A percentile compares a stretch with the other conserved stretches of the same genome.
Evolutionary conservation across 1,140 invertebrate species (phyloP).

Genomic region (Drosophila nigrodunni): DNA sequence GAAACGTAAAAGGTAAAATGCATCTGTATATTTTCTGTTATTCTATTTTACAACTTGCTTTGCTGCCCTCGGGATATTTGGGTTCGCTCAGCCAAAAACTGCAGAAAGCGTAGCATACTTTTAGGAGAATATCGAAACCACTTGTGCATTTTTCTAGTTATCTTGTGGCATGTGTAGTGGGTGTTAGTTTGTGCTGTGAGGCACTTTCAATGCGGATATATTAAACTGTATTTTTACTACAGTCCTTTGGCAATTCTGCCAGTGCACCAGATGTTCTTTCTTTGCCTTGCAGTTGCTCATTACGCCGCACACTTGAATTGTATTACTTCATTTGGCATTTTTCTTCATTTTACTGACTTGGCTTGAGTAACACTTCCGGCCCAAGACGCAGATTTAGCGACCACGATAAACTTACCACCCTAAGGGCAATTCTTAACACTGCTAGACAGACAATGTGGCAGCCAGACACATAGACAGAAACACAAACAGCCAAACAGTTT

Average conservation of each 20-base stretch:
- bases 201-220: slow-evolving; percentile 80
- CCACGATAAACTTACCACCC: slow-evolving; percentile 69
- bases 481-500: not conserved
- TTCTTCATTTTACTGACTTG: slow-evolving; percentile 16
- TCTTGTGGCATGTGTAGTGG: slow-evolving; percentile 34
- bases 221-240: slow-evolving; percentile 81
- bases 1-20: no score
- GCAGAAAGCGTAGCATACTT: slow-evolving; percentile 64
- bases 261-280: slow-evolving; percentile 15
- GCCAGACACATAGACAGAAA: not conserved
- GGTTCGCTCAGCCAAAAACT: slow-evolving; percentile 46
- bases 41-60: slow-evolving; percentile 1
- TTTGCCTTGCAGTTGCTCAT: slow-evolving; percentile 39
- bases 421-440: slow-evolving; percentile 63
- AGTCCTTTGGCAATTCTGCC: slow-evolving; percentile 28
- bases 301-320: slow-evolving; percentile 55
- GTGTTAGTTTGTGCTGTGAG: not conserved
- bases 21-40: slow-evolving; percentile 3
- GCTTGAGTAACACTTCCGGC: slow-evolving; percentile 56
- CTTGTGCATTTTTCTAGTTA: slow-evolving; percentile 71
- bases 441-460: slow-evolving; percentile 32
- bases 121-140: slow-evolving; percentile 52
- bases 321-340: slow-evolving; percentile 51
- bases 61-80: slow-evolving; percentile 57
- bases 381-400: slow-evolving; percentile 63